Base-by-base conservation (phyloP, 2,888 invertebrate species). In the Macroteleia sp. region DNA sequence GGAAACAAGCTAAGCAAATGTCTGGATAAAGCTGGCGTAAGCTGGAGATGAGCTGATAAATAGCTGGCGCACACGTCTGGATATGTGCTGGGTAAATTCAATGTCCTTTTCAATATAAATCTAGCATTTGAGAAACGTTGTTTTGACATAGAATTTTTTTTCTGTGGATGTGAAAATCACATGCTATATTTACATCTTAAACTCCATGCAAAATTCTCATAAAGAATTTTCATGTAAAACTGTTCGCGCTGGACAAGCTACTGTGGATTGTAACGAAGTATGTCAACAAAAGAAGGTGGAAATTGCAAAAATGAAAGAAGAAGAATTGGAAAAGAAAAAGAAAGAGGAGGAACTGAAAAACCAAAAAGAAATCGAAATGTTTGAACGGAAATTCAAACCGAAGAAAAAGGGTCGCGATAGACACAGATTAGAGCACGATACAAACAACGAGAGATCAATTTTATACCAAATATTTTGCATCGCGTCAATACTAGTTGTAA, bases 121-220 rank as follows among this genome's bases (percentile, higher is more conserved):
- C n/a, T n/a, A n/a, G n/a, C n/a, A n/a, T n/a, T n/a, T n/a, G n/a
- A n/a, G n/a, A n/a, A n/a, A n/a, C n/a, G n/a, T n/a, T n/a, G n/a
- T n/a, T n/a, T n/a, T n/a, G n/a, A n/a, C n/a, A n/a, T n/a, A n/a
- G n/a, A n/a, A n/a, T n/a, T n/a, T n/a, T n/a, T n/a, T n/a, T n/a
- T n/a, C n/a, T n/a, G n/a, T n/a, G n/a, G n/a, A n/a, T n/a, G n/a
- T n/a, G n/a, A n/a, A n/a, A n/a, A n/a, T n/a, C n/a, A n/a, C n/a
- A n/a, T n/a, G n/a, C n/a, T n/a, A n/a, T n/a, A n/a, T n/a, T n/a
- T n/a, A n/a, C n/a, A n/a, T n/a, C n/a, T n/a, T n/a, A n/a, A n/a
- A n/a, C n/a, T n/a, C n/a, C n/a, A n/a, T 98, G 98, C 89, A 95
- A 95, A 94, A 95, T 70, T 91, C 96, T 5, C 97, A 95, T 94